phyloP scores from a whole-genome alignment of 2,797 vertebrate species.

The Paratrypauchen microcephalus region DNA sequence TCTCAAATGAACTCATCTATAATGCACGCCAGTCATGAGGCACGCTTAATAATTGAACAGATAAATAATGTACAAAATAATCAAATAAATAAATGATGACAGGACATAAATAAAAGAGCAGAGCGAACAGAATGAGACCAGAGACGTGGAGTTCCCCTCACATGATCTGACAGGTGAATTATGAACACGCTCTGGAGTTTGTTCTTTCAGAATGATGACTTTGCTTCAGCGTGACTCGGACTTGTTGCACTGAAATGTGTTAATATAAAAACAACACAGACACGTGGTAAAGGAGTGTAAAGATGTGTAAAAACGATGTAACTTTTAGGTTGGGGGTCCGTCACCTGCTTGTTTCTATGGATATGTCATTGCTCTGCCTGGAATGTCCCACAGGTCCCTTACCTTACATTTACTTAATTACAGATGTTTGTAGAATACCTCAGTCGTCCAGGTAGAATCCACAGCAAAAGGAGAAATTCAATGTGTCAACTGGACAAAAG shows the following conservation, averaged over 20 bases:
- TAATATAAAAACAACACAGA: no score
- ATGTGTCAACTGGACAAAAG: no score
- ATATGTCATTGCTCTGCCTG: no score
- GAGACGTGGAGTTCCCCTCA: slow-evolving; percentile 48
- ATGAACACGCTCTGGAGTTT: background rate
- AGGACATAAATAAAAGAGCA: slow-evolving; percentile 96
- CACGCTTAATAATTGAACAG: slow-evolving; percentile 99
- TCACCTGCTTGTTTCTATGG: no score
- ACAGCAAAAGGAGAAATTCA: no score
- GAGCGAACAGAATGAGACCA: slow-evolving; percentile 84
- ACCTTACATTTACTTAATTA: no score
- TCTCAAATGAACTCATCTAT: slow-evolving; percentile 99
- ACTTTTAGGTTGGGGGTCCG: no score
- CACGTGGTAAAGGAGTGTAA: no score
- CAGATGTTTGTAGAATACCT: no score
- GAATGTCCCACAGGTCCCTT: no score
- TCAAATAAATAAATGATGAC: slow-evolving; percentile 99
- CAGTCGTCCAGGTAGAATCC: no score
- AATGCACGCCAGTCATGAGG: slow-evolving; percentile 97
- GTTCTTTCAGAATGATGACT: background rate
- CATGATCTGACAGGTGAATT: background rate
- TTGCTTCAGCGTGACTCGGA: background rate
- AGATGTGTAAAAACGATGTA: no score
- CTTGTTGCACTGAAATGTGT: background rate
- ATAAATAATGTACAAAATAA: slow-evolving; percentile 99